Percentiles rank a stretch among this genome's conserved stretches.
phyloP scores from a whole-genome alignment of 2,797 vertebrate genomes.

The Myotis daubentonii region DNA sequence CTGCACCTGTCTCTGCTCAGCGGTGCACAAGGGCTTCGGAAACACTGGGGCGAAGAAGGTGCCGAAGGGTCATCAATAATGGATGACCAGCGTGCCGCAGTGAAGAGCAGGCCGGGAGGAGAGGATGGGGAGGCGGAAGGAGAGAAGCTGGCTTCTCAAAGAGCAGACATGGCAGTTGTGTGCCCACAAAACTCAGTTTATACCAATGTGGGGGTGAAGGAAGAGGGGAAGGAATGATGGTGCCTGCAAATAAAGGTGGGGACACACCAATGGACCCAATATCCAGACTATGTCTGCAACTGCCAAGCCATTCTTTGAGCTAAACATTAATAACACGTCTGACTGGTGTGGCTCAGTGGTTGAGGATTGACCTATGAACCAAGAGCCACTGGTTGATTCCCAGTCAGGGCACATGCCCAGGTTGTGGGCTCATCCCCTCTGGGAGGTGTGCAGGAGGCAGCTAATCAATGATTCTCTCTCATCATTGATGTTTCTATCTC shows the following conservation, averaged over 20 bases:
- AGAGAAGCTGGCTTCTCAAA: neutral
- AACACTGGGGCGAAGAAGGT: neutral
- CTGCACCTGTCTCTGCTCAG: slow-evolving; percentile 78
- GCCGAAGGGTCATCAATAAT: slow-evolving; percentile 78
- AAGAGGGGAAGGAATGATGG: neutral
- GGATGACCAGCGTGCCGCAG: neutral
- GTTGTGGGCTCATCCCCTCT: no score
- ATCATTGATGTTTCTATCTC: no score
- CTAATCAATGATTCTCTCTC: no score
- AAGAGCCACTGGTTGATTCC: no score
- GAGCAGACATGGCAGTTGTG: neutral
- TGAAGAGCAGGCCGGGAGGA: neutral
- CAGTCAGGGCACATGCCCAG: no score
- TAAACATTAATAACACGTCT: neutral
- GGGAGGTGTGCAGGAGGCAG: no score
- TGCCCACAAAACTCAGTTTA: neutral
- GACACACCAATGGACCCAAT: neutral
- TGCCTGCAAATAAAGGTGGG: neutral
- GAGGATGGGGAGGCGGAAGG: neutral
- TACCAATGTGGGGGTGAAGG: no score
- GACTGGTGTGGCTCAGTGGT: no score
- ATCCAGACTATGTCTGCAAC: neutral
- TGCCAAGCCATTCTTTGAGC: neutral
- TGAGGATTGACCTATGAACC: no score
- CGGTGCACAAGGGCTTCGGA: slow-evolving; percentile 56